These are phyloP conservation scores for Protobothrops flavoviridis DNA, from an alignment of 2,113 vertebrate species.

Conservation along the genomic window DNA sequence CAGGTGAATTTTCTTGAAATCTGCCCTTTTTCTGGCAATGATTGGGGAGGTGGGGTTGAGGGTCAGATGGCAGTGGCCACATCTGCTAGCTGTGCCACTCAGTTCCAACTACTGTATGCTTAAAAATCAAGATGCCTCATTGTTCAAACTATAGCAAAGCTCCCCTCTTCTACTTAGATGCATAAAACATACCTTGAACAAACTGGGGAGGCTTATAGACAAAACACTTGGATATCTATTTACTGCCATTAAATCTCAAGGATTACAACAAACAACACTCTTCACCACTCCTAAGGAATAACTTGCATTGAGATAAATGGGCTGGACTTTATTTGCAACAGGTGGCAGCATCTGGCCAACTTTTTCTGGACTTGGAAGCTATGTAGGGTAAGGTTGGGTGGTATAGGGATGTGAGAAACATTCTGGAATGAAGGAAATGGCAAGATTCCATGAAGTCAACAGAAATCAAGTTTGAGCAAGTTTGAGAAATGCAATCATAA, in stretches of 20 bases:
- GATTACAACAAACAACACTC: not conserved
- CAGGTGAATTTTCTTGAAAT: not conserved
- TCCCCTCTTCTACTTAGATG: not conserved
- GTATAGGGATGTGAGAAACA: not conserved
- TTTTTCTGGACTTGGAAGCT: not conserved
- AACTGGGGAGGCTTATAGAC: not conserved
- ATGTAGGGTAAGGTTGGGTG: not conserved
- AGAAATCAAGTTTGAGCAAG: not conserved
- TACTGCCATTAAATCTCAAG: not conserved
- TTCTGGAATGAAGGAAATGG: not conserved
- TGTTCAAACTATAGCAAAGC: constrained; percentile 69
- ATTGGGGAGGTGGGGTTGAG: constrained; percentile 58
- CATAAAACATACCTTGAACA: not conserved
- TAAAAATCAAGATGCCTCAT: constrained; percentile 85
- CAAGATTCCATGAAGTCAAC: not conserved
- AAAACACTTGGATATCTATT: not conserved
- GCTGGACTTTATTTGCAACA: not conserved
- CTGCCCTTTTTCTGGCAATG: constrained; percentile 35
- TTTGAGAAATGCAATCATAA: not conserved
- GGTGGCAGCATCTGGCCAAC: not conserved
- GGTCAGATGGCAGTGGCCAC: constrained; percentile 73
- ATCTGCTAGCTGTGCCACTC: constrained; percentile 85
- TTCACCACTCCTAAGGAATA: not conserved
- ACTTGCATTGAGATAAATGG: not conserved
- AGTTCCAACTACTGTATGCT: constrained; percentile 84